phyloP scores from a whole-genome alignment of 1,140 invertebrate species.

The Neomicropteryx cornuta region DNA sequence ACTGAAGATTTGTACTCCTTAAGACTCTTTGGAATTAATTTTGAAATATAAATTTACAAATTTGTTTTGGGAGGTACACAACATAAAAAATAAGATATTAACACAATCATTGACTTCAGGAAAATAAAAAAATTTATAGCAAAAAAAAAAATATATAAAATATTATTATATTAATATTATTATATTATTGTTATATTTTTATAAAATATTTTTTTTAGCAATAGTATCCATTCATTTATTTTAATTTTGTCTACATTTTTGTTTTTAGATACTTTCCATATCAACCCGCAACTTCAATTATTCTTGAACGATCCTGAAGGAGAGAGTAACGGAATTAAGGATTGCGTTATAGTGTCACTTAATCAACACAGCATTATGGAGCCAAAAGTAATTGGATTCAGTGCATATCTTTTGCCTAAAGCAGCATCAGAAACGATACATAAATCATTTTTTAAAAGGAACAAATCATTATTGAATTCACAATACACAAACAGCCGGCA shows the following conservation, averaged over 20 bases:
- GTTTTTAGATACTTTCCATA: constrained; percentile 81
- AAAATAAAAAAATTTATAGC: too few relatives aligned
- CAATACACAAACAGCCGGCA: constrained; percentile 88
- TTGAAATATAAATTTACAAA: too few relatives aligned
- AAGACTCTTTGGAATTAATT: too few relatives aligned
- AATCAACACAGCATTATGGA: constrained; percentile 88
- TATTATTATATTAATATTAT: too few relatives aligned
- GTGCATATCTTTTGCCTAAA: constrained; percentile 61
- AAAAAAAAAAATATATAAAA: too few relatives aligned
- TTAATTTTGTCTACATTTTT: constrained; percentile 5
- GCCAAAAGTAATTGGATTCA: constrained; percentile 90
- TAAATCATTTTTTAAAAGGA: constrained; percentile 78
- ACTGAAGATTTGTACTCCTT: too few relatives aligned
- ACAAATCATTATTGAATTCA: constrained; percentile 80
- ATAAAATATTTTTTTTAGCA: too few relatives aligned
- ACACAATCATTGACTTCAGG: too few relatives aligned
- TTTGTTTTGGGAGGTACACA: too few relatives aligned
- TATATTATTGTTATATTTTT: too few relatives aligned
- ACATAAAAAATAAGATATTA: too few relatives aligned
- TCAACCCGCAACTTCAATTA: constrained; percentile 82
- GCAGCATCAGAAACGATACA: constrained; percentile 42
- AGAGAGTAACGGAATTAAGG: too few relatives aligned
- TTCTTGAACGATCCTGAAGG: constrained; percentile 59
- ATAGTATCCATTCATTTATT: neutral
- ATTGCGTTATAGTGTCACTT: constrained; percentile 76